phyloP scores from a whole-genome alignment of 2,797 vertebrate genomes.

The Sphaeramia orbicularis region DNA sequence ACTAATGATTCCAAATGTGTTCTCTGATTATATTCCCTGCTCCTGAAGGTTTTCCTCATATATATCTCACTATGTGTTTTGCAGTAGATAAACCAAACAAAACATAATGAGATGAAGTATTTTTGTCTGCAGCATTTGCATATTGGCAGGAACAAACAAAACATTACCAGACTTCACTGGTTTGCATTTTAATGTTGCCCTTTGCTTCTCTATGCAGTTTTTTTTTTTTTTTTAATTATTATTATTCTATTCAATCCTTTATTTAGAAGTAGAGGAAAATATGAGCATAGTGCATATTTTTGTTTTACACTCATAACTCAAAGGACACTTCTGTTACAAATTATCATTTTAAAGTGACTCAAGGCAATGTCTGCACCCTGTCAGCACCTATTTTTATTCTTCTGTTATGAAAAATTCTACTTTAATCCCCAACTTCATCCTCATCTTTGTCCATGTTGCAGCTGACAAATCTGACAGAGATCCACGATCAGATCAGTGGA shows the following conservation, averaged over 20 bases:
- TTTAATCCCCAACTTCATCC: background rate
- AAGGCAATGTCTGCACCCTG: background rate
- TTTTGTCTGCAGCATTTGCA: conserved; percentile 63
- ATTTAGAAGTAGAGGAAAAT: conserved; percentile 35
- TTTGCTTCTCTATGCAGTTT: conserved; percentile 49
- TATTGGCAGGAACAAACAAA: conserved; percentile 69
- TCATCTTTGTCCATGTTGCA: conserved; percentile 58
- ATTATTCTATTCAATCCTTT: conserved; percentile 25
- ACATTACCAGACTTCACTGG: conserved; percentile 45
- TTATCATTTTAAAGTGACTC: conserved; percentile 13
- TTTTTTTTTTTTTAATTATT: conserved; percentile 38
- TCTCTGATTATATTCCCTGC: conserved; percentile 55
- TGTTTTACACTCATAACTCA: conserved; percentile 21
- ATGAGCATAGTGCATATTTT: conserved; percentile 6
- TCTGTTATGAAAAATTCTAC: conserved; percentile 3
- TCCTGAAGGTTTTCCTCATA: conserved; percentile 41
- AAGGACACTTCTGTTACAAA: conserved; percentile 1
- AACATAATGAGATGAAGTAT: conserved; percentile 73
- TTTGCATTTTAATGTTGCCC: conserved; percentile 74
- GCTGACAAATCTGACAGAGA: conserved; percentile 94
- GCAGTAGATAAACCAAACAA: conserved; percentile 67
- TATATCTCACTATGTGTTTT: conserved; percentile 44
- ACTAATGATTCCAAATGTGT: conserved; percentile 68
- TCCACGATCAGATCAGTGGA: conserved; percentile 97
- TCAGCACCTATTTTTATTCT: conserved; percentile 12